Percentiles rank a stretch among this genome's conserved stretches.
Conservation (phyloP, 2,797 vertebrate genomes). For the Threskiornis aethiopicus region DNA sequence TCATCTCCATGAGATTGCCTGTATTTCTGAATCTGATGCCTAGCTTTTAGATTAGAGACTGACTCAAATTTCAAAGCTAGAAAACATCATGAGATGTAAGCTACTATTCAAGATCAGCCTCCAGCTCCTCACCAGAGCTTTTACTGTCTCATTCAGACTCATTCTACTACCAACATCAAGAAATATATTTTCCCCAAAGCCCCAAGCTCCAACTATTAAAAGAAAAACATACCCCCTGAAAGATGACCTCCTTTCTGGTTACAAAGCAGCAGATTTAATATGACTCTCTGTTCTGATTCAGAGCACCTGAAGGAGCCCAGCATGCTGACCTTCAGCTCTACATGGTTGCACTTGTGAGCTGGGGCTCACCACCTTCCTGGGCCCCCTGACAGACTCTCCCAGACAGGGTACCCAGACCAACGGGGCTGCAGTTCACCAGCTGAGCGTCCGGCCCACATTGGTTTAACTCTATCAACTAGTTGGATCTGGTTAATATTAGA, state of each 20-base stretch:
- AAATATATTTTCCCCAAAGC: not conserved
- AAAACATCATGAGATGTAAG: not conserved
- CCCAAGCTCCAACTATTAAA: not conserved
- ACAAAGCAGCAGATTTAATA: not conserved
- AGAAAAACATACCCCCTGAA: not conserved
- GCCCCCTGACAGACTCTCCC: not conserved
- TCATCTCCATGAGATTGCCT: not conserved
- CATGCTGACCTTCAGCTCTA: not conserved
- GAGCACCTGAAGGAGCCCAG: not conserved
- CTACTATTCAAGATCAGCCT: not conserved
- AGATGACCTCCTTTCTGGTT: not conserved
- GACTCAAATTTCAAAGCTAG: not conserved
- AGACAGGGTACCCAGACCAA: not conserved
- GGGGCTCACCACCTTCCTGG: rapidly evolving
- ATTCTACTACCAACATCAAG: not conserved
- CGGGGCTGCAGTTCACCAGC: not conserved
- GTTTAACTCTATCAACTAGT: conserved; percentile 13
- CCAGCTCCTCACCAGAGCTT: not conserved
- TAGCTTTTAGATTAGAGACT: not conserved
- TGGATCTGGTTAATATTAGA: conserved; percentile 54
- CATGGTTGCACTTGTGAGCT: not conserved
- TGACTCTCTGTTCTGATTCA: not conserved
- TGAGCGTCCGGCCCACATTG: not conserved
- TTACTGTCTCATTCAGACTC: not conserved
- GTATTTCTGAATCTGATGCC: not conserved